These are phyloP conservation scores for Ectemnius continuus DNA, from an alignment of 2,888 invertebrate genomes.

Conservation along the genomic window DNA sequence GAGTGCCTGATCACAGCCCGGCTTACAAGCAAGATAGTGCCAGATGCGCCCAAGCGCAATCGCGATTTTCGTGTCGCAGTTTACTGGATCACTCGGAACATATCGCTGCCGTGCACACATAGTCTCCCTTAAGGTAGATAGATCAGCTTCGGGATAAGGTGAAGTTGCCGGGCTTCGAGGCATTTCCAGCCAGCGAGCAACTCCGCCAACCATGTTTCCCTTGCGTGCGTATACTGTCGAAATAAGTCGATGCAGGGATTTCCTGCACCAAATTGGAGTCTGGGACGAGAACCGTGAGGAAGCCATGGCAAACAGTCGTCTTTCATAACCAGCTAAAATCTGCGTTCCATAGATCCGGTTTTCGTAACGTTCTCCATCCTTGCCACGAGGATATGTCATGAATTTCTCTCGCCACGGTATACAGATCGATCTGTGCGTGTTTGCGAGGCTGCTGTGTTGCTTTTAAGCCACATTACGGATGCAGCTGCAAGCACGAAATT, in stretches of 20 bases:
- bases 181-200: no score
- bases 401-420: slow-evolving; percentile 27
- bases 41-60: slow-evolving; percentile 1
- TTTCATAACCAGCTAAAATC: no score
- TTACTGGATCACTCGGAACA: slow-evolving; percentile 8
- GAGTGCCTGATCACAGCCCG: background rate
- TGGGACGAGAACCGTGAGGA: background rate
- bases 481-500: background rate
- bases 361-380: no score
- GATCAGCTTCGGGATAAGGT: no score
- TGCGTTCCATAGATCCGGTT: no score
- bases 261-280: background rate
- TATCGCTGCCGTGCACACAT: background rate
- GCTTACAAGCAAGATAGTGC: background rate
- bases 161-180: no score
- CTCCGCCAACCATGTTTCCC: no score
- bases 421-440: slow-evolving; percentile 23
- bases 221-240: no score
- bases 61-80: slow-evolving; percentile 12
- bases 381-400: background rate
- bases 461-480: slow-evolving; percentile 12
- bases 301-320: no score
- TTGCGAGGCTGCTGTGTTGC: no score
- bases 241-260: no score
- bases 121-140: no score